Conservation (phyloP, 2,888 invertebrate species). For the Acleris cristana region DNA sequence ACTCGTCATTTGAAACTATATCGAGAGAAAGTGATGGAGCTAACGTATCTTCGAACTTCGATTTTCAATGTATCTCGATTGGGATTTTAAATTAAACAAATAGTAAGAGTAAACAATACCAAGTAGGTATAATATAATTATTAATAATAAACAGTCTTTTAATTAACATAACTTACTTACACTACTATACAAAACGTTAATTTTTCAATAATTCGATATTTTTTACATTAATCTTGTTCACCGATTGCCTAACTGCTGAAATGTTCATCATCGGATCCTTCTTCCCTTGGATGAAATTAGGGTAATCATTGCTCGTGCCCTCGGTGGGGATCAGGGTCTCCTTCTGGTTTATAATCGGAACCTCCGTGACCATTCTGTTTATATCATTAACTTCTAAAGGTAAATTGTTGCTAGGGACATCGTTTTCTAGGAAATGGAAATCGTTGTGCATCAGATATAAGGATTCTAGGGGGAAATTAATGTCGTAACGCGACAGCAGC, state of each 20-base stretch:
- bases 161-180: conserved; percentile 26
- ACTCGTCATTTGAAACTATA: too few relatives aligned
- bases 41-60: too few relatives aligned
- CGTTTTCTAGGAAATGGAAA: conserved; percentile 75
- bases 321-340: conserved; percentile 56
- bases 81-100: conserved; percentile 8
- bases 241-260: conserved; percentile 66
- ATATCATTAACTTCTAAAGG: conserved; percentile 62
- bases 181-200: conserved; percentile 42
- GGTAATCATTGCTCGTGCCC: conserved; percentile 55
- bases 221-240: conserved; percentile 78
- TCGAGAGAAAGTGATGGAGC: too few relatives aligned
- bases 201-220: conserved; percentile 81
- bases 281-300: conserved; percentile 69
- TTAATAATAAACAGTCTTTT: conserved; percentile 38
- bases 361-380: conserved; percentile 68
- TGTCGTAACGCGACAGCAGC: conserved; percentile 70
- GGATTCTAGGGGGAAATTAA: conserved; percentile 74
- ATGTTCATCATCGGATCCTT: conserved; percentile 80
- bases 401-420: conserved; percentile 58
- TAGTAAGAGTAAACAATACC: conserved; percentile 6
- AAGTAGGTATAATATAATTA: conserved; percentile 24
- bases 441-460: conserved; percentile 76
- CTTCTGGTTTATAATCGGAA: conserved; percentile 66
- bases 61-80: too few relatives aligned